These are phyloP conservation scores for Acrocephalus kingi DNA, from an alignment of 2,113 vertebrate genomes.

Conservation along the genomic window DNA sequence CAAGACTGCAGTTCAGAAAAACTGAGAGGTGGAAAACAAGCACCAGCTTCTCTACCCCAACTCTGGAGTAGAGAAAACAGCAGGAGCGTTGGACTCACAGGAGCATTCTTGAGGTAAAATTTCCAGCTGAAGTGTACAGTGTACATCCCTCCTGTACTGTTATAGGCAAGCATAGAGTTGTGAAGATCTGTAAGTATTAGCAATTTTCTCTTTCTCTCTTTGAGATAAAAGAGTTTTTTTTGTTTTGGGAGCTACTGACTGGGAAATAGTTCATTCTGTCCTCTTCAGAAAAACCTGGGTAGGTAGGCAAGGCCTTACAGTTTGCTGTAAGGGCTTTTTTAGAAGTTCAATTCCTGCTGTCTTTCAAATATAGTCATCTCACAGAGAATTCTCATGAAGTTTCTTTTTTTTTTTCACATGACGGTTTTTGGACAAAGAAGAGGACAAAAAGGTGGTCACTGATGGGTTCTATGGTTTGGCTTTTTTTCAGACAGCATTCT, in stretches of 20 bases:
- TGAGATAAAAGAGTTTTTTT: neutral
- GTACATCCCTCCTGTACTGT: neutral
- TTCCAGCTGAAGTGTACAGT: neutral
- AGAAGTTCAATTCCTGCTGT: neutral
- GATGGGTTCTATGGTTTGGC: neutral
- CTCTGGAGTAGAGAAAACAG: neutral
- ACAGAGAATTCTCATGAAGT: neutral
- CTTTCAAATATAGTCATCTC: neutral
- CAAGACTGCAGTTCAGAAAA: neutral
- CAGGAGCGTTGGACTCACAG: neutral
- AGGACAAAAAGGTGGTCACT: neutral
- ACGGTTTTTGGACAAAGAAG: neutral
- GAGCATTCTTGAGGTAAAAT: neutral
- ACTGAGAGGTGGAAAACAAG: neutral
- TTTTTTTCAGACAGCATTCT: neutral
- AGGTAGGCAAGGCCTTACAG: neutral
- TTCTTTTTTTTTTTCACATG: neutral
- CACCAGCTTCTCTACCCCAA: neutral
- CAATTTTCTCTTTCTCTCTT: neutral
- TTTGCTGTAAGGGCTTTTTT: neutral
- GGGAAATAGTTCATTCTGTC: neutral
- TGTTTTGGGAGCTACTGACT: neutral
- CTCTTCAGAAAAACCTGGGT: neutral
- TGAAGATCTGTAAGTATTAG: neutral
- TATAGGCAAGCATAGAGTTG: neutral